Conservation (phyloP, 2,888 invertebrate species). For the Dryocosmus kuriphilus region DNA sequence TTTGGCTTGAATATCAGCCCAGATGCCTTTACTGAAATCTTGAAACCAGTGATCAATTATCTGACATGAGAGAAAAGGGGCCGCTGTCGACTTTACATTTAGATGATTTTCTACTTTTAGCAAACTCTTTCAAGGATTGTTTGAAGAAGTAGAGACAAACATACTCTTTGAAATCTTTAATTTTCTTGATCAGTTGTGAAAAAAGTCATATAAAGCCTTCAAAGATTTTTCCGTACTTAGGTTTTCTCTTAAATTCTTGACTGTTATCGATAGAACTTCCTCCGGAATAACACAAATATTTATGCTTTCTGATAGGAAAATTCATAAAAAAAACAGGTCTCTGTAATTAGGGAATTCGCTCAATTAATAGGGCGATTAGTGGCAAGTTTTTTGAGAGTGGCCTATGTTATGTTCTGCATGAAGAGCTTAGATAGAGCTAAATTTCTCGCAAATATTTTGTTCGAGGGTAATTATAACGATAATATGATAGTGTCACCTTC, state of each 20-base stretch:
- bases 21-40: slow-evolving; percentile 35
- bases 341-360: no score
- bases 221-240: slow-evolving; percentile 35
- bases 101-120: slow-evolving; percentile 31
- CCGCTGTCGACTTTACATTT: slow-evolving; percentile 29
- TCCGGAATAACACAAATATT: no score
- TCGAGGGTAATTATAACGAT: slow-evolving; percentile 10
- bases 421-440: slow-evolving; percentile 41
- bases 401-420: slow-evolving; percentile 36
- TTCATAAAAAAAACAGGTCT: no score
- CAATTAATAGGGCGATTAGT: slow-evolving; percentile 19
- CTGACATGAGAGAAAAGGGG: slow-evolving; percentile 11
- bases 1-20: slow-evolving; percentile 39
- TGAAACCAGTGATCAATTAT: slow-evolving; percentile 37
- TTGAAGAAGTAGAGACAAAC: background rate
- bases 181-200: slow-evolving; percentile 40
- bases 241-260: slow-evolving; percentile 23
- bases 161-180: slow-evolving; percentile 23
- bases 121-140: background rate
- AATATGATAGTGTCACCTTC: background rate
- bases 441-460: slow-evolving; percentile 16
- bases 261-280: background rate
- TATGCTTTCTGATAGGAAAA: no score
- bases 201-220: slow-evolving; percentile 40
- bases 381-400: slow-evolving; percentile 27